A percentile compares a stretch with the other conserved stretches of the same genome.
Conservation (phyloP, 1,140 invertebrate species). For the Batillaria attramentaria region DNA sequence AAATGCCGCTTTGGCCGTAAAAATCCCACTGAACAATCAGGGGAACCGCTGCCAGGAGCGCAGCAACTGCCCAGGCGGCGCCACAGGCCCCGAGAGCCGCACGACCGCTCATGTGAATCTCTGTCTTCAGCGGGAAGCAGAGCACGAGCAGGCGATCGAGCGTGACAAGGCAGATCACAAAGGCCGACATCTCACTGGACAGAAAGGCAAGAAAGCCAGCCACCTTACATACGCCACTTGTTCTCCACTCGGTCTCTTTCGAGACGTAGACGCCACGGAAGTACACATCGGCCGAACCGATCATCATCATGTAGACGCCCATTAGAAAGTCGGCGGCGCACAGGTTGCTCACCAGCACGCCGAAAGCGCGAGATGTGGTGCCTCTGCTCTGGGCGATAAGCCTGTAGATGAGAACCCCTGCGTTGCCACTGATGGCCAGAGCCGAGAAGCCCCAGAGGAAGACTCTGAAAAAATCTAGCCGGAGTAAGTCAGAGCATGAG, state of each 20-base stretch:
- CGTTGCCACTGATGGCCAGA: slow-evolving; percentile 48
- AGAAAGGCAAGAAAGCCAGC: slow-evolving; percentile 57
- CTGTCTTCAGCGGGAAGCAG: slow-evolving; percentile 52
- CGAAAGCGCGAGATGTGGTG: slow-evolving; percentile 26
- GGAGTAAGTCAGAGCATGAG: slow-evolving; percentile 46
- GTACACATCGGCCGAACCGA: slow-evolving; percentile 55
- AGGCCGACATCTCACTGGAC: too few relatives aligned
- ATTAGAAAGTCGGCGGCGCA: slow-evolving; percentile 59
- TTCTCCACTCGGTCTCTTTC: slow-evolving; percentile 50
- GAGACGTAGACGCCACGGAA: slow-evolving; percentile 55
- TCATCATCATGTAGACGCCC: slow-evolving; percentile 62
- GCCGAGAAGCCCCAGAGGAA: slow-evolving; percentile 44
- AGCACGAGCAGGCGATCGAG: slow-evolving; percentile 52
- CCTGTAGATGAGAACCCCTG: slow-evolving; percentile 41
- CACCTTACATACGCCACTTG: slow-evolving; percentile 45
- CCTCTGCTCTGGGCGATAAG: slow-evolving; percentile 11
- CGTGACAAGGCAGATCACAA: too few relatives aligned
- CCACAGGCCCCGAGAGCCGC: slow-evolving; percentile 7
- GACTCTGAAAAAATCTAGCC: slow-evolving; percentile 33
- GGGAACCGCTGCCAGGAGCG: slow-evolving; percentile 31
- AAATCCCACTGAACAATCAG: slow-evolving; percentile 30
- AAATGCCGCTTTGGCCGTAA: slow-evolving; percentile 46
- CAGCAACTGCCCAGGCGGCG: slow-evolving; percentile 30
- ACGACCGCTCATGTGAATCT: slow-evolving; percentile 27
- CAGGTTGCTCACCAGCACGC: slow-evolving; percentile 50